Evolutionary conservation across 92 coral and sea anemone genomes (phyloP), one percentile per base, ranked within the genome.

Genomic region (Micromussa lordhowensis): DNA sequence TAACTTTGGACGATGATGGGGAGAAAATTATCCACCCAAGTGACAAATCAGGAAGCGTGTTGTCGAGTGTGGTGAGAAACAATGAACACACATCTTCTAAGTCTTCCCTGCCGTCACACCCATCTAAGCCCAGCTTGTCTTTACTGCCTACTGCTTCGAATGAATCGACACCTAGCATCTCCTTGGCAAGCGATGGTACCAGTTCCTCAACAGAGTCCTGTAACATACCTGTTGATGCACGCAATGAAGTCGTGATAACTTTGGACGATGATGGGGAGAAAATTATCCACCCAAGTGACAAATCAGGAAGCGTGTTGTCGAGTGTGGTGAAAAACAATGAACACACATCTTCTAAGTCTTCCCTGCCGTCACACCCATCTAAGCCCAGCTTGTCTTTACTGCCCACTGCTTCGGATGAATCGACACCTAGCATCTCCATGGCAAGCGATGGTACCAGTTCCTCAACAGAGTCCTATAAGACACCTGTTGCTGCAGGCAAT

Each of bases 171-270:
- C 21, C 1, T 31, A 31, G 29, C 28, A 29, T 58, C 4, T 79
- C 53, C 29, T 16, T 58, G 53, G 24, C 69, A 79, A 79, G 12
- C 11, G 83, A 30, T 29, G 31, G 83, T 54, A 15, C 70, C 30
- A 79, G 83, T 34, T 79, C 83, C 29, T 79, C 49, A 10, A 35
- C 6, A 44, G 70, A 58, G 70, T 58, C 83, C 22, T 79, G 70
- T 68, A 79, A 79, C 22, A 58, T 29, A 9, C 83, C 71, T 36
- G 83, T 79, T 28, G 83, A 21, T 16, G 17, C 49, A 79, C 16
- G 70, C 26, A 44, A 59, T 18, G 83, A 79, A 4, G 55, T 79
- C 17, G 69, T 35, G 26, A 35, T 58, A 36, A 58, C 69, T 17
- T 31, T 79, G 59, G 30, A 19, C 36, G 84, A 59, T 15, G 71